These are phyloP conservation scores for Megathymus violae DNA, from an alignment of 1,140 invertebrate species.

Conservation along the genomic window DNA sequence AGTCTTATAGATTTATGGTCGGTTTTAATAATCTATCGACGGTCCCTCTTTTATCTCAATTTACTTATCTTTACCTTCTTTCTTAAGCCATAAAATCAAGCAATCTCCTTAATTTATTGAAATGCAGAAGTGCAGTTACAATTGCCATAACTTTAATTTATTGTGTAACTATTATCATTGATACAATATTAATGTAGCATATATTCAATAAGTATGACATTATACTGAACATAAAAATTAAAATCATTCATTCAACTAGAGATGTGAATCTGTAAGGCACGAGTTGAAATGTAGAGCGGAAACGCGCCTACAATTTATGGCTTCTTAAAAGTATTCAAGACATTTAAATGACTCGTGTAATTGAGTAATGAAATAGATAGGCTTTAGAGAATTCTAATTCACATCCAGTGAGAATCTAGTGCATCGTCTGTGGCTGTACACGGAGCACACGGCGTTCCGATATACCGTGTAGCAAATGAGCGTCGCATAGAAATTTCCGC, in stretches of 20 bases:
- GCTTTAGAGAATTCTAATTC: constrained; percentile 26
- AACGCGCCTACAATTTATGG: constrained; percentile 5
- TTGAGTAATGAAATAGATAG: constrained; percentile 31
- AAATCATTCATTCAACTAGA: background rate
- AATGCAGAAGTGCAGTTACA: too few species aligned
- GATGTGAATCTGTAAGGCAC: background rate
- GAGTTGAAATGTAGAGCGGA: constrained; percentile 25
- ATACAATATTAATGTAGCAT: too few species aligned
- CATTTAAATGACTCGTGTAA: constrained; percentile 25
- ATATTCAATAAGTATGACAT: too few species aligned
- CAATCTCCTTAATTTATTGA: too few species aligned
- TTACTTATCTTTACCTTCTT: too few species aligned
- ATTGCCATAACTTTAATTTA: too few species aligned
- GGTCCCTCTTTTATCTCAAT: too few species aligned
- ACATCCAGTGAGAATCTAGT: constrained; percentile 30
- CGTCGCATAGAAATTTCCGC: constrained; percentile 57
- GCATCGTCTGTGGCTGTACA: constrained; percentile 42
- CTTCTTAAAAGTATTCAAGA: constrained; percentile 19
- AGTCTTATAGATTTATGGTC: too few species aligned
- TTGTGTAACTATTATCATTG: too few species aligned
- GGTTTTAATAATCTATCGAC: too few species aligned
- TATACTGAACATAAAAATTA: too few species aligned
- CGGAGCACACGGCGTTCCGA: constrained; percentile 56
- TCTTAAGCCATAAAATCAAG: too few species aligned
- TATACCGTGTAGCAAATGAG: constrained; percentile 59